Evolutionary conservation across 2,888 invertebrate species (phyloP), one percentile per base, ranked within the genome.

Genomic region (Polia nebulosa): DNA sequence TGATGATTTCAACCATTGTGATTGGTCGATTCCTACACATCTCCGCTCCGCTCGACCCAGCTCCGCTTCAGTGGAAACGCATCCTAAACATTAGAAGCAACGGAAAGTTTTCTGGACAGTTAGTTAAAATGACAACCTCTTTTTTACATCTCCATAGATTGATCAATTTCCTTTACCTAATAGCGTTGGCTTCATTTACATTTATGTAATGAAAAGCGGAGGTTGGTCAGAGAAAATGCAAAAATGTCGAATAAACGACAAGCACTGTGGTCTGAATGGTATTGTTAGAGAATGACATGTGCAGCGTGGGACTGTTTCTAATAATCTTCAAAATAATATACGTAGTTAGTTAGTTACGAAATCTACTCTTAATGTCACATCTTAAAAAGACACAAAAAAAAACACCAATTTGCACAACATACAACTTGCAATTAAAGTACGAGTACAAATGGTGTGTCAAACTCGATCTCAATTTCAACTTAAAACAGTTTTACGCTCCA

Each of bases 181-280:
- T 0, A 41, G 7, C 39, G n/a, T 39, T 1, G 22, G 2, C 1
- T 45, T 13, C 22, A 22, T 45, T 13, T 45, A 11, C 20, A 6
- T 47, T 49, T 25, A 17, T 17, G 6, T 17, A 27, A 17, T 17
- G 9, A n/a, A 27, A 49, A 49, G 11, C n/a, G 0, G 8, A 0
- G 11, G 1, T 27, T 8, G 27, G 17, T 29, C 4, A 29, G 1
- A 3, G 11, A 15, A 15, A 32, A 36, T 27, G 27, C 34, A 55
- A 15, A 59, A n/a, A 1, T 20, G 20, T 20, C 32, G 5, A 27
- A 13, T 17, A 22, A 22, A 15, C 17, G 15, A 20, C 49, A 9
- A 22, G 15, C 9, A 22, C 27, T 51, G 27, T 73, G 73, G 27
- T 68, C 34, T 22, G 62, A 63, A 44, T 36, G 11, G n/a, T 52